Conservation (phyloP, 2,888 invertebrate species). For the Ophonus ardosiacus region DNA sequence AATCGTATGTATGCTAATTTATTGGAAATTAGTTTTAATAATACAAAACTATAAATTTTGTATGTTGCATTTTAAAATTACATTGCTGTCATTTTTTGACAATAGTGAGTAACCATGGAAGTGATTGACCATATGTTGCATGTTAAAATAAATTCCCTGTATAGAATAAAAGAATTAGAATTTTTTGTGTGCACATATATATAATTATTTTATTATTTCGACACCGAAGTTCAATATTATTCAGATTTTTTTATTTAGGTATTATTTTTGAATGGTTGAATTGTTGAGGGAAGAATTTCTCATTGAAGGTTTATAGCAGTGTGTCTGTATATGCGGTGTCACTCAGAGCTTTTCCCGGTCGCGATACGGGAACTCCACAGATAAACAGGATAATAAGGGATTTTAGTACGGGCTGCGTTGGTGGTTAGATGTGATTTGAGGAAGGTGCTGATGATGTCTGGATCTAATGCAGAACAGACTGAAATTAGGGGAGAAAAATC, state of each 20-base stretch:
- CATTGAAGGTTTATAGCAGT: not conserved
- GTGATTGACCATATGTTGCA: too few species aligned
- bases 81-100: too few species aligned
- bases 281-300: not conserved
- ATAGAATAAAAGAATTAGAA: too few species aligned
- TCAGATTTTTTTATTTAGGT: not conserved
- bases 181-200: too few species aligned
- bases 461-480: not conserved
- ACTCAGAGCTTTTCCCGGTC: conserved; percentile 33
- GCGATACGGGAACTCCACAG: conserved; percentile 47
- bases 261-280: not conserved
- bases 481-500: not conserved
- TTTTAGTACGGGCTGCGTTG: conserved; percentile 27
- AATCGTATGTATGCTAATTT: too few species aligned
- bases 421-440: conserved; percentile 21
- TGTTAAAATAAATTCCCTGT: too few species aligned
- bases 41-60: too few species aligned
- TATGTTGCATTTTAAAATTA: too few species aligned
- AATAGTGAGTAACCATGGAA: too few species aligned
- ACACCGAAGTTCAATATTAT: not conserved
- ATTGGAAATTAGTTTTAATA: too few species aligned
- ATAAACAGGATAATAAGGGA: conserved; percentile 56
- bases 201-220: too few species aligned
- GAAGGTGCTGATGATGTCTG: conserved; percentile 8
- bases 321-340: conserved; percentile 46